Evolutionary conservation across 2,888 invertebrate genomes (phyloP), one percentile per base, ranked within the genome.

Genomic region (Drosophila meridionalis): DNA sequence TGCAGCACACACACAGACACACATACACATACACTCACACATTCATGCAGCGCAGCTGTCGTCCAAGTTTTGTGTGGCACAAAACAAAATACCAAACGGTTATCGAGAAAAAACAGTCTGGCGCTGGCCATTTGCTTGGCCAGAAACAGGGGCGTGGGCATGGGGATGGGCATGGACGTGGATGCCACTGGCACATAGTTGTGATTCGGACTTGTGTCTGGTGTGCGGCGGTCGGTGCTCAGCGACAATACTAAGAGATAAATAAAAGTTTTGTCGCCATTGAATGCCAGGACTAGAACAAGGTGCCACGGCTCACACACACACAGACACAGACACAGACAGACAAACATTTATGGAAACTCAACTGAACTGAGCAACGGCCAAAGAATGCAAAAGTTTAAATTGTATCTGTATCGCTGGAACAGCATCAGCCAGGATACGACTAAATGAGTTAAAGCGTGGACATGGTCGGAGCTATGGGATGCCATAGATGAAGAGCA

Each of bases 221-320:
- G 36, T 40, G 48, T 9, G 14, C 14, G 50, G 30, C 8, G 20
- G 9, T n/a, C 8, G 50, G 34, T 52, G 78, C 64, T 69, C 67
- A 74, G 77, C 68, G 69, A 65, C 87, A 79, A 67, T 68, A 68
- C 70, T 71, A 40, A 68, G 58, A 70, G 86, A 83, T 79, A 78
- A 71, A 71, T 64, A 78, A 78, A 78, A 75, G 76, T 78, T 78
- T 65, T 68, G 70, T 52, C 55, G 47, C 58, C 53, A 64, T 67
- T 63, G 78, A 60, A 64, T 52, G 47, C 45, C 42, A 28, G 6
- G 12, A 59, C 57, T 48, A 50, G 61, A 9, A 52, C 45, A 56
- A 47, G 70, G 26, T 56, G 38, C 40, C 42, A 58, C 26, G 43
- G 28, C n/a, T 40, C 11, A 30, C 40, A 47, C 5, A 26, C 45